Percentiles rank a stretch among this genome's conserved stretches.
Evolutionary conservation across 2,888 invertebrate species (phyloP).

Genomic region (Falcaria lacertinaria): DNA sequence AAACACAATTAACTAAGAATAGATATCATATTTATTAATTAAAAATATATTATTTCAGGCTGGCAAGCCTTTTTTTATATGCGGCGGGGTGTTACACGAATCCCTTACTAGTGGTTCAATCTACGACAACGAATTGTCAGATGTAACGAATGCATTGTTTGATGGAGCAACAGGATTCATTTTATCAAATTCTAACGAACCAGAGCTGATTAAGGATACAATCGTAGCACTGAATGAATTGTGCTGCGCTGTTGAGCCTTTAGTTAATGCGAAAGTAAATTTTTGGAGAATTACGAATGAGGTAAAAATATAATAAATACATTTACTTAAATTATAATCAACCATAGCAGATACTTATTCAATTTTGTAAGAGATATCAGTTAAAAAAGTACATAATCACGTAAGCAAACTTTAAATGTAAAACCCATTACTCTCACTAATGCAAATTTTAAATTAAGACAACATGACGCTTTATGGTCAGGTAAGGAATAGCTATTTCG

Average conservation of each 20-base stretch:
- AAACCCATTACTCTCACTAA: no score
- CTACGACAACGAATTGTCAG: conserved; percentile 36
- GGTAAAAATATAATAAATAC: conserved; percentile 23
- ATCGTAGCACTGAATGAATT: conserved; percentile 40
- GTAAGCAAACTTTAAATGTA: no score
- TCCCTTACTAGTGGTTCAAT: conserved; percentile 28
- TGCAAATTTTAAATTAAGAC: no score
- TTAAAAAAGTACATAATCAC: no score
- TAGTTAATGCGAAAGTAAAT: conserved; percentile 26
- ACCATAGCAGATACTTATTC: no score
- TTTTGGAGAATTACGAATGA: conserved; percentile 40
- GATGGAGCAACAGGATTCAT: conserved; percentile 57
- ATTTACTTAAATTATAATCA: background rate
- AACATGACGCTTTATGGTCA: no score
- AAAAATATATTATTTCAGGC: conserved; percentile 45
- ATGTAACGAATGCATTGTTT: conserved; percentile 48
- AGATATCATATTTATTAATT: no score
- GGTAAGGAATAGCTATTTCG: no score
- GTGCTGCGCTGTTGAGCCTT: conserved; percentile 46
- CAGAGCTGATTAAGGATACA: conserved; percentile 26
- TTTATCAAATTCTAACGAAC: conserved; percentile 29
- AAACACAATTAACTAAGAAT: no score
- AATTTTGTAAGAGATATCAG: no score
- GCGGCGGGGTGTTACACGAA: conserved; percentile 43
- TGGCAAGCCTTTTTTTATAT: conserved; percentile 55